Conservation (phyloP, 2,797 vertebrate genomes). For the Semaprochilodus insignis region DNA sequence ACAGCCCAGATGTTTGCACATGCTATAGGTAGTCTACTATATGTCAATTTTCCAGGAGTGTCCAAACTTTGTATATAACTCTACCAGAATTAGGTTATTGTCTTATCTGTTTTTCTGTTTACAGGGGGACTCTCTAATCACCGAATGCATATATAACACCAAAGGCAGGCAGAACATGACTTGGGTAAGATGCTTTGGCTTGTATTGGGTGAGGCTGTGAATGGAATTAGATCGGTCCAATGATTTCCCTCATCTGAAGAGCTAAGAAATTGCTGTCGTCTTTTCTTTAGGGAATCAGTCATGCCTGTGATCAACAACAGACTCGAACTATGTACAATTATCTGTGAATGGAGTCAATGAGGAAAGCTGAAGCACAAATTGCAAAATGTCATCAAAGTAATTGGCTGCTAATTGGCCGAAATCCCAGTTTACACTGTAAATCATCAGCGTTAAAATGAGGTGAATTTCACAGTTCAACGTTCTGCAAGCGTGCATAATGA, state of each 20-base stretch:
- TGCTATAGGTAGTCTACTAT: too few species aligned
- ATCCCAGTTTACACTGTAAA: neutral
- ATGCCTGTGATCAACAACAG: neutral
- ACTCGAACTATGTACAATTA: conserved; percentile 5
- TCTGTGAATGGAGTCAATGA: neutral
- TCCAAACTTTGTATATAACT: too few species aligned
- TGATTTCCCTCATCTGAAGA: neutral
- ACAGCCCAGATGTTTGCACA: too few species aligned
- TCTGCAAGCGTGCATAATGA: neutral
- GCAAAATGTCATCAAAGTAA: conserved; percentile 12
- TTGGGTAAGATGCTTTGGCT: conserved; percentile 80
- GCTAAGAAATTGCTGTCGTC: neutral
- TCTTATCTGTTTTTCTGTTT: conserved; percentile 55
- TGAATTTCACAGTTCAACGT: neutral
- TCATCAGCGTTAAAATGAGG: conserved; percentile 7
- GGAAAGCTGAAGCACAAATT: neutral
- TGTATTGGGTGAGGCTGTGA: neutral
- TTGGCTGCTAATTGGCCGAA: conserved; percentile 1
- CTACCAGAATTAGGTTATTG: neutral
- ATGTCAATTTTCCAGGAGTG: too few species aligned
- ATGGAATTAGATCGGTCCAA: conserved; percentile 4
- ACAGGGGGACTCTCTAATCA: conserved; percentile 87
- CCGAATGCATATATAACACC: conserved; percentile 88
- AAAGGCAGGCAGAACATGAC: conserved; percentile 83
- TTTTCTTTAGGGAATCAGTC: neutral